Evolutionary conservation across 2,797 vertebrate species (phyloP).

Genomic region (Peromyscus melanophrys): DNA sequence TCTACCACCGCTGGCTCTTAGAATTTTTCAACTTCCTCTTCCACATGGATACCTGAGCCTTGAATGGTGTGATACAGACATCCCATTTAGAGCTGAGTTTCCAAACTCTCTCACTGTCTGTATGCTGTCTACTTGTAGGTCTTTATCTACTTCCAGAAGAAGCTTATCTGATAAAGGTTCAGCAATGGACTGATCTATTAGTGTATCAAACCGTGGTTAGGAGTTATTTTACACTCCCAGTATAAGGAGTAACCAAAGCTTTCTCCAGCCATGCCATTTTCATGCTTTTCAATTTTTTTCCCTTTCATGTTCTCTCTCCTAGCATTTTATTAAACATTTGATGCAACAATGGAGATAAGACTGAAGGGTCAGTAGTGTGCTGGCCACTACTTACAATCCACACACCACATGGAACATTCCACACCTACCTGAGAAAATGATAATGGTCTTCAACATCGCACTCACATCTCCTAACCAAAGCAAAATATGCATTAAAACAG

Average conservation of each 20-base stretch:
- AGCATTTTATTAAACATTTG: constrained; percentile 1
- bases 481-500: constrained; percentile 54
- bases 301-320: neutral
- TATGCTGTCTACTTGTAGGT: too few species aligned
- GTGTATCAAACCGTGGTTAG: neutral
- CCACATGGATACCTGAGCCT: too few species aligned
- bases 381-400: rapidly evolving
- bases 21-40: neutral
- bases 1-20: too few species aligned
- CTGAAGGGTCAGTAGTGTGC: neutral
- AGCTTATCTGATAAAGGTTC: neutral
- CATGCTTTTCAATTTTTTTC: neutral
- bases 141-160: neutral
- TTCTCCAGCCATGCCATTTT: neutral
- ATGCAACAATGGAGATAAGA: neutral
- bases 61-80: too few species aligned
- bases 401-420: rapidly evolving
- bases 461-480: constrained; percentile 27
- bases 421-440: neutral
- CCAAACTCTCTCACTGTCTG: neutral
- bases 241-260: neutral
- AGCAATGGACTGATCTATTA: neutral
- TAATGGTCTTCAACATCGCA: neutral
- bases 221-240: too few species aligned
- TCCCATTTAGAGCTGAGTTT: neutral